These are phyloP conservation scores for Myoxocephalus aenaeus DNA, from an alignment of 2,797 vertebrate species.

Conservation along the genomic window DNA sequence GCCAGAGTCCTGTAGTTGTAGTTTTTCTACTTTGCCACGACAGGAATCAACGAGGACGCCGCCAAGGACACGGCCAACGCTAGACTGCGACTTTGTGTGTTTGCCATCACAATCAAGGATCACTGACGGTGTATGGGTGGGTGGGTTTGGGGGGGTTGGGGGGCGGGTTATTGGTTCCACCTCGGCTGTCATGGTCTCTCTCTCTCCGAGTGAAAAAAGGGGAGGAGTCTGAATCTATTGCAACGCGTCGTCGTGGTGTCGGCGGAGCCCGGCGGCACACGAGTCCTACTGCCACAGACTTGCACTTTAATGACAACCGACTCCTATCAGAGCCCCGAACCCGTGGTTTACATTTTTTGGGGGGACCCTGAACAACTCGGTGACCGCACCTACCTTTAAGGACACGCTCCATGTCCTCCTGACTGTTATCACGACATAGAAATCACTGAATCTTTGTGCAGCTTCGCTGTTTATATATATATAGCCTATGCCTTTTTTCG, in stretches of 20 bases:
- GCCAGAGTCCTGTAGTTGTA: slow-evolving; percentile 70
- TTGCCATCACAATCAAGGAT: slow-evolving; percentile 79
- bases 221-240: slow-evolving; percentile 77
- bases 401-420: slow-evolving; percentile 83
- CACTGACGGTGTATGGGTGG: slow-evolving; percentile 58
- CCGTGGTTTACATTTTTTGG: slow-evolving; percentile 86
- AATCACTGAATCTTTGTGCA: slow-evolving; percentile 83
- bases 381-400: slow-evolving; percentile 90
- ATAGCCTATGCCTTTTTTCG: slow-evolving; percentile 80
- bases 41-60: slow-evolving; percentile 66
- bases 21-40: slow-evolving; percentile 73
- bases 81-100: slow-evolving; percentile 71
- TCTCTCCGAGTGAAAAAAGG: slow-evolving; percentile 44
- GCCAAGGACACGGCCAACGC: slow-evolving; percentile 63
- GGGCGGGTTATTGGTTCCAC: slow-evolving; percentile 49
- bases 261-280: slow-evolving; percentile 71
- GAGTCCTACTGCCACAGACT: slow-evolving; percentile 88
- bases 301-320: slow-evolving; percentile 89
- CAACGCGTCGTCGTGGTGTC: slow-evolving; percentile 78
- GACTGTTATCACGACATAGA: slow-evolving; percentile 84
- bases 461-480: slow-evolving; percentile 80
- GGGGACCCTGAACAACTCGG: slow-evolving; percentile 80
- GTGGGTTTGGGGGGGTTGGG: not conserved
- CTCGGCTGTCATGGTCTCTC: slow-evolving; percentile 50
- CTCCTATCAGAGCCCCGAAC: slow-evolving; percentile 82